phyloP scores from a whole-genome alignment of 2,888 invertebrate species.

The Xiphydria camelus region DNA sequence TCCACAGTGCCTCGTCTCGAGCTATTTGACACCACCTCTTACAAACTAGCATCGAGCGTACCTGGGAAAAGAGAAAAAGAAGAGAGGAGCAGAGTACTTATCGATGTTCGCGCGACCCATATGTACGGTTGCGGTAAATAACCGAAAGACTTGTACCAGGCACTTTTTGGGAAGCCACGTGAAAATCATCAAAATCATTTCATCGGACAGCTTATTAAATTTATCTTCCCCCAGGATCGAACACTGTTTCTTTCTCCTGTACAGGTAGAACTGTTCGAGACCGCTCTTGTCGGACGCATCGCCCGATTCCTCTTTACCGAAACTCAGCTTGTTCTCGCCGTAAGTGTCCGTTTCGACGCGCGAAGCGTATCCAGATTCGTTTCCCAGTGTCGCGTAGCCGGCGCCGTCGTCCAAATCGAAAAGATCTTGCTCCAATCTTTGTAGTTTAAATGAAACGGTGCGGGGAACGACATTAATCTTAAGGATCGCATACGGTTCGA shows the following conservation, averaged over 20 bases:
- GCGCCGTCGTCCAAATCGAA: conserved; percentile 37
- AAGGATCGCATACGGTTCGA: no score
- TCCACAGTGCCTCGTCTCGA: conserved; percentile 86
- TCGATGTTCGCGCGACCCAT: not conserved
- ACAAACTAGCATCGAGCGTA: conserved; percentile 62
- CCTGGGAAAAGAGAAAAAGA: conserved; percentile 29
- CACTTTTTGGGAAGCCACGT: conserved; percentile 79
- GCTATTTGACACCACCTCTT: conserved; percentile 76
- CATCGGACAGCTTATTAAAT: conserved; percentile 79
- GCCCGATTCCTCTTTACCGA: conserved; percentile 32
- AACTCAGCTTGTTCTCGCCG: conserved; percentile 39
- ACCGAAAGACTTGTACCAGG: conserved; percentile 67
- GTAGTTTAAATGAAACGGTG: not conserved
- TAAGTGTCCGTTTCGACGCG: conserved; percentile 41
- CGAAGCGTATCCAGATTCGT: conserved; percentile 49
- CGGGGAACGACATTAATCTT: not conserved
- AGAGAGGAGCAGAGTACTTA: not conserved
- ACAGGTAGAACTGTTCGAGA: conserved; percentile 43
- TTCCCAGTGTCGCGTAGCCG: conserved; percentile 32
- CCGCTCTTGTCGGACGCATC: conserved; percentile 47
- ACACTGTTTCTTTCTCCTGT: conserved; percentile 50
- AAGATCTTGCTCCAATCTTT: conserved; percentile 36
- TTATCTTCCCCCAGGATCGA: conserved; percentile 63
- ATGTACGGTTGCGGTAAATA: not conserved
- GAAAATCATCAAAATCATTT: conserved; percentile 81